Conservation (phyloP, 2,797 vertebrate genomes). For the Serranus cabrilla region DNA sequence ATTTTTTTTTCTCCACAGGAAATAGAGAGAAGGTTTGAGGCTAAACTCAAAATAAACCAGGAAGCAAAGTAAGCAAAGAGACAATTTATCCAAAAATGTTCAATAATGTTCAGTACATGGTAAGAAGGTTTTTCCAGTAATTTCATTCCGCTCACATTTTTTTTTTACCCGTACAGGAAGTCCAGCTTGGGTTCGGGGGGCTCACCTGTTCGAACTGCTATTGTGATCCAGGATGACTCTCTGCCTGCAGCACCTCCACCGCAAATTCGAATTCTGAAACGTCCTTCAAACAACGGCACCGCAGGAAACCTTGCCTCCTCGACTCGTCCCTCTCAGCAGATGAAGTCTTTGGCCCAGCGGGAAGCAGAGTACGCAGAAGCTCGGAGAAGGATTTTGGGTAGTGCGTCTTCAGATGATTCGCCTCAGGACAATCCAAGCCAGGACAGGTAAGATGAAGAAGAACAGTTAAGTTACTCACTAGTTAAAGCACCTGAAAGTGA, state of each 20-base stretch:
- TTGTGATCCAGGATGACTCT: constrained; percentile 96
- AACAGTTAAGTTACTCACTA: not conserved
- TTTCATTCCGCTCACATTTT: constrained; percentile 1
- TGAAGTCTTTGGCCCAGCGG: constrained; percentile 95
- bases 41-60: constrained; percentile 95
- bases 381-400: constrained; percentile 93
- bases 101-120: not conserved
- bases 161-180: constrained; percentile 80
- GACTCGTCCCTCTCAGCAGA: constrained; percentile 89
- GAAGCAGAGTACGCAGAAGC: constrained; percentile 97
- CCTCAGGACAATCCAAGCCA: constrained; percentile 85
- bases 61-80: constrained; percentile 90
- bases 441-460: constrained; percentile 84
- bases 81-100: not conserved
- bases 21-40: constrained; percentile 96
- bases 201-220: constrained; percentile 90
- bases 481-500: not conserved
- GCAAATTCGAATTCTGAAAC: constrained; percentile 96
- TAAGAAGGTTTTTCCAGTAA: not conserved
- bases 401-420: constrained; percentile 93
- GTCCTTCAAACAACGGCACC: constrained; percentile 92
- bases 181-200: constrained; percentile 78
- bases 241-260: constrained; percentile 92
- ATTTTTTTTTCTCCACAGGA: constrained; percentile 83
- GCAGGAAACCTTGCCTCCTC: constrained; percentile 83